Base-by-base conservation (phyloP, 2,797 vertebrate genomes). In the Rhinophrynus dorsalis region DNA sequence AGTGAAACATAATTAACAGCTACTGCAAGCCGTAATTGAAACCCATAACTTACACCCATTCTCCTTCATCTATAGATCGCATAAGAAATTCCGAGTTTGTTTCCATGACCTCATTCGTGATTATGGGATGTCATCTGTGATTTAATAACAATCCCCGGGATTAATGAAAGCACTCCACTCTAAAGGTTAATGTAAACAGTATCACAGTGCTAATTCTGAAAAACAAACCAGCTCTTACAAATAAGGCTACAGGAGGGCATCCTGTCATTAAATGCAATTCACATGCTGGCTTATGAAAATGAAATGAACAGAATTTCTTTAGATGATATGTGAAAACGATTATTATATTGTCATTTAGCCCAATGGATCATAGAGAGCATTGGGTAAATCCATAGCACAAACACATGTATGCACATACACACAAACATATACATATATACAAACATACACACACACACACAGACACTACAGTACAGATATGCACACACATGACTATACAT, bases 111-210 rank as follows among this genome's bases (percentile, higher is more conserved):
- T 71, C 59, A 64, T 57, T 56, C 59, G 40, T 64, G 60, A 71
- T 71, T 71, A 56, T 57, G 51, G 51, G 12, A 63, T 71, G 59
- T 63, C 67, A 70, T 63, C n/a, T 70, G 32, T 70, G 58, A 70
- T 70, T 64, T 71, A 63, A 71, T 71, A 63, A 56, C 59, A 48
- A 56, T 62, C 18, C 40, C 17, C n/a, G n/a, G 30, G 40, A 71
- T 71, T 71, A 63, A 70, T 63, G 40, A 55, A 56, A 23, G 50
- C 68, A 38, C 47, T 42, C 20, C 10, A 38, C 38, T 38, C 38
- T 55, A 62, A 63, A 63, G 51, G 59, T 70, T 70, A 63, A 70
- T 63, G 30, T 47, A 63, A 70, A 70, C 68, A 55, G 47, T 55
- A 63, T 29, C 32, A 20, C 15, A 70, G 50, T 15, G 50, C 42